phyloP scores from a whole-genome alignment of 2,888 invertebrate genomes.

The Tiphia femorata region DNA sequence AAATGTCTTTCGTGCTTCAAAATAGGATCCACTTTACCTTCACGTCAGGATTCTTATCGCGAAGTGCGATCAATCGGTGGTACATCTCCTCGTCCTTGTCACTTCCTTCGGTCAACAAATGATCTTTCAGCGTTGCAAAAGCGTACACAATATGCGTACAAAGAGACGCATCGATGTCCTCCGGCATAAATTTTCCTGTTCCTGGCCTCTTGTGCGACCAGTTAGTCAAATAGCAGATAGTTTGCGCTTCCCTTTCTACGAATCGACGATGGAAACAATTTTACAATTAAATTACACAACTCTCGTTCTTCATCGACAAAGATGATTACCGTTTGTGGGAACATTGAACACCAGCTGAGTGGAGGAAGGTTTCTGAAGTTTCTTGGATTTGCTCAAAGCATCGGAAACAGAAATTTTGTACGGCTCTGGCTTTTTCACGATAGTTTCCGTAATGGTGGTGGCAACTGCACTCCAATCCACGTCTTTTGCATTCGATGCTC shows the following conservation, averaged over 20 bases:
- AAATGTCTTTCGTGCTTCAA: background rate
- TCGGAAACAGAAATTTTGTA: constrained; percentile 84
- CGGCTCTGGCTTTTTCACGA: constrained; percentile 80
- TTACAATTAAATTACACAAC: background rate
- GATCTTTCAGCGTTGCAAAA: constrained; percentile 91
- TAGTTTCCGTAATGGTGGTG: constrained; percentile 73
- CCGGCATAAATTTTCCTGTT: constrained; percentile 88
- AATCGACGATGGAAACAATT: constrained; percentile 22
- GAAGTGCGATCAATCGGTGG: constrained; percentile 84
- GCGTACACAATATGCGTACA: constrained; percentile 97
- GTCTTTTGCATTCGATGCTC: constrained; percentile 87
- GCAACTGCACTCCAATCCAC: constrained; percentile 88
- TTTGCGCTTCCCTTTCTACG: constrained; percentile 85
- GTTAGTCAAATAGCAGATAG: constrained; percentile 95
- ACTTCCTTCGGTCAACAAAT: constrained; percentile 83
- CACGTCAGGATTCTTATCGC: constrained; percentile 89
- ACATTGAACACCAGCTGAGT: constrained; percentile 73
- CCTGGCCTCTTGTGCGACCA: constrained; percentile 96
- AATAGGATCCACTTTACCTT: no score
- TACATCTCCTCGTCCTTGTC: constrained; percentile 90
- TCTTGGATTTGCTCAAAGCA: constrained; percentile 73
- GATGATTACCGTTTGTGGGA: constrained; percentile 49
- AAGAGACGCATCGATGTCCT: constrained; percentile 87
- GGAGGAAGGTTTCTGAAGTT: constrained; percentile 77
- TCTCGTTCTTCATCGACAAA: background rate